These are phyloP conservation scores for Helicoverpa assulta DNA, from an alignment of 2,888 invertebrate genomes.

Conservation along the genomic window DNA sequence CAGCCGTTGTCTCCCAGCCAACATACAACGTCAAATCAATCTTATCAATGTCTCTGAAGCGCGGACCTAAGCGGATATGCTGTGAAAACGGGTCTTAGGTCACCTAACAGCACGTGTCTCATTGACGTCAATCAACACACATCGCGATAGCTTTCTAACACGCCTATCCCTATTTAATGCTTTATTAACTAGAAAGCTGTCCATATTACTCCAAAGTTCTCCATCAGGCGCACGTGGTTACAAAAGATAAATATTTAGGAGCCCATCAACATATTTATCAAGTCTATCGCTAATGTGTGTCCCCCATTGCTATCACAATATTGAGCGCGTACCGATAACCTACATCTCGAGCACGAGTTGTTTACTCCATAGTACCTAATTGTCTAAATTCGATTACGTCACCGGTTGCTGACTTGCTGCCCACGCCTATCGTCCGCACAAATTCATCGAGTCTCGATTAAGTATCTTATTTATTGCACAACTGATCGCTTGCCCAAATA, in stretches of 20 bases:
- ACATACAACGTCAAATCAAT: constrained; percentile 69
- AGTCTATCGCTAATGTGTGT: constrained; percentile 69
- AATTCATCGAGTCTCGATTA: constrained; percentile 65
- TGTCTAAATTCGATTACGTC: constrained; percentile 79
- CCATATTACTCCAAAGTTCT: constrained; percentile 46
- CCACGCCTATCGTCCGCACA: constrained; percentile 72
- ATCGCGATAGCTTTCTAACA: constrained; percentile 73
- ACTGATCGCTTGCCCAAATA: constrained; percentile 63
- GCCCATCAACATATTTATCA: constrained; percentile 69
- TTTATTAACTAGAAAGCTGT: constrained; percentile 44
- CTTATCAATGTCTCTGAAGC: constrained; percentile 67
- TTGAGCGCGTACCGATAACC: constrained; percentile 77
- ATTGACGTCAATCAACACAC: constrained; percentile 79
- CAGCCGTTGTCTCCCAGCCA: constrained; percentile 56
- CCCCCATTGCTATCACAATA: constrained; percentile 67
- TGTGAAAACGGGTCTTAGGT: constrained; percentile 79
- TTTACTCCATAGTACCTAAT: constrained; percentile 79
- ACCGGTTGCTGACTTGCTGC: constrained; percentile 66
- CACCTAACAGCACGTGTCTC: constrained; percentile 76
- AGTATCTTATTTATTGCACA: constrained; percentile 70
- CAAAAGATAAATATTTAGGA: constrained; percentile 66
- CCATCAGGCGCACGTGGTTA: constrained; percentile 58
- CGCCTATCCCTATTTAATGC: constrained; percentile 57
- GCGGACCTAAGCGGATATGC: constrained; percentile 69
- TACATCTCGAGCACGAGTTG: constrained; percentile 76